Evolutionary conservation across 2,888 invertebrate species (phyloP).

Genomic region (Chydorus sphaericus): DNA sequence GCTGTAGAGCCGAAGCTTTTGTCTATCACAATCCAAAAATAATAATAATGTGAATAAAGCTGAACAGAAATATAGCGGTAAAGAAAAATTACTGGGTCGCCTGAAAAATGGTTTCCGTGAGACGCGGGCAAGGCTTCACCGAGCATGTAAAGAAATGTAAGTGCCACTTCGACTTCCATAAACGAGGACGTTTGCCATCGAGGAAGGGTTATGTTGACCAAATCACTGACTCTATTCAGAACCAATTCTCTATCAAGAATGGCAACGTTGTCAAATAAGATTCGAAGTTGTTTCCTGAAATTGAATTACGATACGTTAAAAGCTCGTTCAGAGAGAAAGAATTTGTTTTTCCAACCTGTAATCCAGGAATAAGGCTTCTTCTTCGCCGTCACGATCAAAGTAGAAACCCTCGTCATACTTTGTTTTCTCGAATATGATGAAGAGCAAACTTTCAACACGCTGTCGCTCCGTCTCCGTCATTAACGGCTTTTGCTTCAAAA

Average conservation of each 20-base stretch:
- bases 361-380: conserved; percentile 37
- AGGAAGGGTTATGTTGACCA: conserved; percentile 28
- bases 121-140: conserved; percentile 31
- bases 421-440: conserved; percentile 34
- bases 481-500: conserved; percentile 29
- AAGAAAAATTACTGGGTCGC: conserved; percentile 20
- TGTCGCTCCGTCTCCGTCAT: conserved; percentile 27
- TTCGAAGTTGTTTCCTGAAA: conserved; percentile 33
- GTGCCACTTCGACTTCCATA: conserved; percentile 35
- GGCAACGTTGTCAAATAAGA: conserved; percentile 36
- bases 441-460: conserved; percentile 30
- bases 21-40: conserved; percentile 21
- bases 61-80: conserved; percentile 10
- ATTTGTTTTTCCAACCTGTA: conserved; percentile 24
- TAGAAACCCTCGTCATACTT: conserved; percentile 36
- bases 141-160: conserved; percentile 34
- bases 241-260: conserved; percentile 33
- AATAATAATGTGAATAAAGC: no score
- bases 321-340: conserved; percentile 6
- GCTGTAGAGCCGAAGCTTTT: conserved; percentile 29
- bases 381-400: conserved; percentile 36
- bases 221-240: conserved; percentile 29
- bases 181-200: conserved; percentile 31
- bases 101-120: conserved; percentile 30
- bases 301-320: conserved; percentile 1